These are phyloP conservation scores for Prochilodus magdalenae DNA, from an alignment of 2,113 vertebrate genomes.

Conservation along the genomic window DNA sequence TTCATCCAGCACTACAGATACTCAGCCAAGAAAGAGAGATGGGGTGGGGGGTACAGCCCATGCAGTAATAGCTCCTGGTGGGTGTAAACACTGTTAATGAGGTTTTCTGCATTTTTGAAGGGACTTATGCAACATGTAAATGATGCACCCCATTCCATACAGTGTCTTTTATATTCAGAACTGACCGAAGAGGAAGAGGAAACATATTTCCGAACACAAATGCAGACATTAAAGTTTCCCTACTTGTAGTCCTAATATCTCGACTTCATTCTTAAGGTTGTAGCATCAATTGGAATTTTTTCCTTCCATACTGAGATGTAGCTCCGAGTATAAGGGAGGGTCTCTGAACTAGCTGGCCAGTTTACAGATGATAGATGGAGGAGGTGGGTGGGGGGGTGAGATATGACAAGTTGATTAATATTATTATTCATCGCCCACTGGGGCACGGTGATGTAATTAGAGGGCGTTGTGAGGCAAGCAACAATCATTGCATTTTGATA, in stretches of 20 bases:
- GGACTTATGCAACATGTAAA: not conserved
- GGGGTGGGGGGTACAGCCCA: not conserved
- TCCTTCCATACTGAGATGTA: no score
- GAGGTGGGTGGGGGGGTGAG: no score
- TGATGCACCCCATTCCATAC: not conserved
- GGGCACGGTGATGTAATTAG: no score
- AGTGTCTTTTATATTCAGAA: not conserved
- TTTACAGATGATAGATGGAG: no score
- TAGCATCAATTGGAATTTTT: no score
- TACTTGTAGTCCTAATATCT: not conserved
- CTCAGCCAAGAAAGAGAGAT: not conserved
- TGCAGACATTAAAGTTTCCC: not conserved
- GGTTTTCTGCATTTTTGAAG: not conserved
- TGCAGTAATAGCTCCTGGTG: not conserved
- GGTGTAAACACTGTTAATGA: not conserved
- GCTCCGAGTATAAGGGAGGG: not conserved
- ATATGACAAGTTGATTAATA: no score
- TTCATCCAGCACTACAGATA: not conserved
- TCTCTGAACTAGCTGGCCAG: not conserved
- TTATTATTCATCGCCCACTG: no score
- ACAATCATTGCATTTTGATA: no score
- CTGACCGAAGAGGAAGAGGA: not conserved
- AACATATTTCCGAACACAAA: not conserved
- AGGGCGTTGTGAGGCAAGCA: no score
- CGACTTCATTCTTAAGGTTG: not conserved